Base-by-base conservation (phyloP, 2,888 invertebrate species). In the Troglohyphantes excavatus region DNA sequence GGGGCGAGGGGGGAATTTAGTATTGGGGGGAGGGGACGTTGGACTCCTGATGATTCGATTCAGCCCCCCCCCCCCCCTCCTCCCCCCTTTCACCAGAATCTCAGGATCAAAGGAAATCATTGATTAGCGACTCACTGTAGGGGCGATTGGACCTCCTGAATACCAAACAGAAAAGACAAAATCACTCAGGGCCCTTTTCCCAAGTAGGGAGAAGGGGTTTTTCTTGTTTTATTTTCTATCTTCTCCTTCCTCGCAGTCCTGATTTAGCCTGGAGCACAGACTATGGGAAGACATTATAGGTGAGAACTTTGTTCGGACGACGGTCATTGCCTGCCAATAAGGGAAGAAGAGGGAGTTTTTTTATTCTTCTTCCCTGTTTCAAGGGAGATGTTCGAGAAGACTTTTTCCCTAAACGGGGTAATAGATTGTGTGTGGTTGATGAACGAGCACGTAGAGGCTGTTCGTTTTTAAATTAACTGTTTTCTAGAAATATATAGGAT, bases 21-120 rank as follows among this genome's bases (percentile, higher is more conserved):
- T n/a, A n/a, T n/a, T n/a, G 65, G 26, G 7, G 7, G 9, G n/a
- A n/a, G n/a, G 21, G n/a, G 21, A n/a, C 11, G n/a, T n/a, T n/a
- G 39, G 43, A 53, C 9, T 61, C 39, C 53, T 53, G 53, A 53
- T 78, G 78, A 78, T 78, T 65, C 43, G 65, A 65, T 78, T 78
- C 43, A 29, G 63, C 23, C 29, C 21, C 6, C 33, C 39, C n/a
- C n/a, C n/a, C n/a, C n/a, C n/a, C n/a, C n/a, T n/a, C 23, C 29
- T 26, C 6, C 33, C 39, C 76, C n/a, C 33, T 75, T 75, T 75
- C 75, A 61, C 13, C 27, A 26, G n/a, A 65, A 65, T 19, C 23
- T 13, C 2, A 43, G 82, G 81, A 82, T 82, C 68, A 82, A 82
- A 82, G 72, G 70, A 70, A 82, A 26, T 61, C 82, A 63, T 59